phyloP scores from a whole-genome alignment of 2,888 invertebrate genomes.

The Aleiodes leptofemur region DNA sequence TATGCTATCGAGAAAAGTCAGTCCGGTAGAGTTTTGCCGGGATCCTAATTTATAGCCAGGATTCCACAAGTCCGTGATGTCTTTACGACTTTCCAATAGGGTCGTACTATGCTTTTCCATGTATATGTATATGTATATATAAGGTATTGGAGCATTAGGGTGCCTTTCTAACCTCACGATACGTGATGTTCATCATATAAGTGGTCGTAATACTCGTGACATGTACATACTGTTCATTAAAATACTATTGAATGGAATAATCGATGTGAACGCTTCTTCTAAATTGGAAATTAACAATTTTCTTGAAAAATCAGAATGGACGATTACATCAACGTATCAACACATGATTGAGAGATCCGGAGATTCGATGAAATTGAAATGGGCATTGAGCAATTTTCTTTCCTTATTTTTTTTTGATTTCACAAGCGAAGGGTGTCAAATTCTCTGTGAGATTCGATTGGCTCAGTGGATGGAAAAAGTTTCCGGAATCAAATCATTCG shows the following conservation, averaged over 20 bases:
- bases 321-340: conserved; percentile 41
- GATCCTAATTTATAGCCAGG: conserved; percentile 75
- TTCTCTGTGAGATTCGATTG: conserved; percentile 75
- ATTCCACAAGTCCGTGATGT: conserved; percentile 64
- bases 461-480: conserved; percentile 64
- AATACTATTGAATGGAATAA: background rate
- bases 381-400: conserved; percentile 53
- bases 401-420: conserved; percentile 50
- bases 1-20: conserved; percentile 45
- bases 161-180: conserved; percentile 17
- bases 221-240: background rate
- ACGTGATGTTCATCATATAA: conserved; percentile 46
- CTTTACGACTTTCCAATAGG: conserved; percentile 75
- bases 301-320: background rate
- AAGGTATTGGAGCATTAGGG: background rate
- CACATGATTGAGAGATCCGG: conserved; percentile 67
- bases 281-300: too few relatives aligned
- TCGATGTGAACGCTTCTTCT: too few relatives aligned
- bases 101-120: conserved; percentile 61
- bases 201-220: background rate
- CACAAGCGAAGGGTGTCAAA: conserved; percentile 70
- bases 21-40: conserved; percentile 70
- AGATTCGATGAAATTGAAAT: conserved; percentile 72
- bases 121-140: conserved; percentile 43
- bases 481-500: conserved; percentile 67